phyloP scores from a whole-genome alignment of 2,888 invertebrate genomes.

The Salticus scenicus region DNA sequence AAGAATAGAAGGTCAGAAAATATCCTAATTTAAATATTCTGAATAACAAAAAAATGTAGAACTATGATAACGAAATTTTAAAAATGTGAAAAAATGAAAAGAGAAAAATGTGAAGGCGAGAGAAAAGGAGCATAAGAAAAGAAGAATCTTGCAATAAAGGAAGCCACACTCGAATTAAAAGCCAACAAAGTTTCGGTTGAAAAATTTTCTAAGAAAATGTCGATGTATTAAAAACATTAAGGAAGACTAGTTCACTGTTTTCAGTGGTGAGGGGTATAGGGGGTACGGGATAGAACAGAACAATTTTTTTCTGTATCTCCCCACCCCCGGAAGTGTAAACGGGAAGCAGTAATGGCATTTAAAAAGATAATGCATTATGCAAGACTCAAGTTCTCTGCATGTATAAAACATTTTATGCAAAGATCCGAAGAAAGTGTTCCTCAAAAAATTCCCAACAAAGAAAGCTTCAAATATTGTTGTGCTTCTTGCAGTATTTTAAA shows the following conservation, averaged over 20 bases:
- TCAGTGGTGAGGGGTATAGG: not conserved
- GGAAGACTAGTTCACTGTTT: not conserved
- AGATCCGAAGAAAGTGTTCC: slow-evolving; percentile 16
- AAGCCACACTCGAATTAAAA: slow-evolving; percentile 26
- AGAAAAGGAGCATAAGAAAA: not conserved
- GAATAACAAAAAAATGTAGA: slow-evolving; percentile 15
- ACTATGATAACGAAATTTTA: not conserved
- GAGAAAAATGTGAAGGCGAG: no score
- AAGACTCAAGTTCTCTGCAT: slow-evolving; percentile 35
- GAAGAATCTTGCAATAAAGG: slow-evolving; percentile 5
- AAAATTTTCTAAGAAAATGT: slow-evolving; percentile 8
- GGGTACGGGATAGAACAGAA: not conserved
- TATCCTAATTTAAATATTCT: slow-evolving; percentile 31
- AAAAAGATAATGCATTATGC: slow-evolving; percentile 68
- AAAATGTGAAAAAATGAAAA: no score
- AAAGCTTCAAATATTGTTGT: slow-evolving; percentile 8
- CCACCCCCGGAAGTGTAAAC: slow-evolving; percentile 49
- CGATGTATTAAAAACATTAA: slow-evolving; percentile 24
- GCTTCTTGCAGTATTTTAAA: slow-evolving; percentile 6
- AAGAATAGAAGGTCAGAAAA: not conserved
- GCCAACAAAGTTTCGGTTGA: slow-evolving; percentile 17
- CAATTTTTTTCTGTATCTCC: not conserved
- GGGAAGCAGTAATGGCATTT: slow-evolving; percentile 64
- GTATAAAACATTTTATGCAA: slow-evolving; percentile 68
- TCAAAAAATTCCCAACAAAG: not conserved